These are phyloP conservation scores for Polymixis flavicincta DNA, from an alignment of 2,888 invertebrate species.

Conservation along the genomic window DNA sequence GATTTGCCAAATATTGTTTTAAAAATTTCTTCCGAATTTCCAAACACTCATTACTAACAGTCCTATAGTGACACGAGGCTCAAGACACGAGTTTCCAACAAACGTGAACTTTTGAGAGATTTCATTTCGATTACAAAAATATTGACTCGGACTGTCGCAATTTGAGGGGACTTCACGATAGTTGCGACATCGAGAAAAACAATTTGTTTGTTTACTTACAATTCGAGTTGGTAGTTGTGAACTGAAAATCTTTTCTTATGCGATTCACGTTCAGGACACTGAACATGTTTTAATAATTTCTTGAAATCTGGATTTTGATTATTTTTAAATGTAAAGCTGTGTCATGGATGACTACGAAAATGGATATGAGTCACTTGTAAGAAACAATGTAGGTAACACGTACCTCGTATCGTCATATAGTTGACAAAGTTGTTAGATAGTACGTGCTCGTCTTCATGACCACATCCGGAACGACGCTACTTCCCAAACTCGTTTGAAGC, in stretches of 20 bases:
- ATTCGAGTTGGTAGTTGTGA: no score
- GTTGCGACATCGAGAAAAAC: not conserved
- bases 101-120: not conserved
- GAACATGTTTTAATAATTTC: no score
- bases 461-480: not conserved
- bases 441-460: no score
- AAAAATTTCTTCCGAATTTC: not conserved
- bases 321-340: no score
- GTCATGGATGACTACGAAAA: no score
- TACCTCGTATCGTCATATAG: no score
- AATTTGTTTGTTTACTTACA: not conserved
- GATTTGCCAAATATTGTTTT: not conserved
- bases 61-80: no score
- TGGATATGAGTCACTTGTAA: no score
- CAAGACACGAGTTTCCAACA: not conserved
- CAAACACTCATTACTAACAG: no score
- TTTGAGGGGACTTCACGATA: not conserved
- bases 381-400: no score
- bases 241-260: no score
- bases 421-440: no score
- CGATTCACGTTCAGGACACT: not conserved
- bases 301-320: not conserved
- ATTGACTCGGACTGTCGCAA: not conserved
- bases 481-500: not conserved
- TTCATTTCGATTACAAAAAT: not conserved